Conservation (phyloP, 1,140 invertebrate species). For the Drosophila nebulosa region DNA sequence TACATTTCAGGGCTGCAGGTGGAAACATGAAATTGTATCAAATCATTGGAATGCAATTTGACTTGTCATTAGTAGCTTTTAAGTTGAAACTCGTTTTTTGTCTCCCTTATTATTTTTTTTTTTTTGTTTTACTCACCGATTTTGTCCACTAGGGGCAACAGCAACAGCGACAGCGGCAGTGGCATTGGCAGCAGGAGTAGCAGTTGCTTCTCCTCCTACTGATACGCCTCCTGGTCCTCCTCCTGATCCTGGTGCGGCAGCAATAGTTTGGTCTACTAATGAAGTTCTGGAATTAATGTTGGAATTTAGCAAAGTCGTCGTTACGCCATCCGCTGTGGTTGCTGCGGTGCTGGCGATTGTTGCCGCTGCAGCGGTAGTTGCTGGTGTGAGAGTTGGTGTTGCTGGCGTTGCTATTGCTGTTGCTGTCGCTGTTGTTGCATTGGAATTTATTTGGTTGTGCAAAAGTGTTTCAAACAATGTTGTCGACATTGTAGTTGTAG, state of each 20-base stretch:
- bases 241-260: background rate
- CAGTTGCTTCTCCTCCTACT: constrained; percentile 1
- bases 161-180: background rate
- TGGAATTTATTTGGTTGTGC: constrained; percentile 80
- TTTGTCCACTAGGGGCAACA: constrained; percentile 20
- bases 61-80: constrained; percentile 37
- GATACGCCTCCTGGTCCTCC: too few relatives aligned
- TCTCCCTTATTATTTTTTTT: background rate
- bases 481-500: constrained; percentile 55
- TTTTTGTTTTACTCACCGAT: constrained; percentile 50
- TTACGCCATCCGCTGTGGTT: constrained; percentile 23
- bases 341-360: constrained; percentile 10
- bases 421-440: constrained; percentile 40
- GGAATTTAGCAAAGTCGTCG: constrained; percentile 64
- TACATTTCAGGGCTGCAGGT: constrained; percentile 17
- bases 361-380: constrained; percentile 21
- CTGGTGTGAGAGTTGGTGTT: constrained; percentile 23
- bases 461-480: constrained; percentile 79
- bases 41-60: constrained; percentile 63
- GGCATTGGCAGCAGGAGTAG: background rate
- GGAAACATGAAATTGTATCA: constrained; percentile 4
- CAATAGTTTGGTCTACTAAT: constrained; percentile 65
- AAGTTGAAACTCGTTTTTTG: background rate
- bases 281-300: constrained; percentile 79
- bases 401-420: constrained; percentile 24